Percentiles rank a stretch among this genome's conserved stretches.
phyloP scores from a whole-genome alignment of 1,140 invertebrate genomes.

The Tetramorium parvispinum region DNA sequence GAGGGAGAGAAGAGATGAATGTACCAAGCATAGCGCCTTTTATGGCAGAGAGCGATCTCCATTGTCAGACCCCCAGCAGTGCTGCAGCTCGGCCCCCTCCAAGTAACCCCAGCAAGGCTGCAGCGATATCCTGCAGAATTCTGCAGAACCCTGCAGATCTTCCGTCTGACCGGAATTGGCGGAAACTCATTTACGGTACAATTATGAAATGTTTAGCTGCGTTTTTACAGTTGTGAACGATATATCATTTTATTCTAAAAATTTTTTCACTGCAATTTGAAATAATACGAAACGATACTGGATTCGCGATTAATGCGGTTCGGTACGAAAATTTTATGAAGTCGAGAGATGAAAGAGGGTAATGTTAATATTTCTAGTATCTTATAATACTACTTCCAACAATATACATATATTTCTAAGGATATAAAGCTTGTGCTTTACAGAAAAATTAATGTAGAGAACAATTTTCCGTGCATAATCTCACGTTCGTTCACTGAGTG shows the following conservation, averaged over 20 bases:
- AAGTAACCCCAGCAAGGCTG: slow-evolving; percentile 51
- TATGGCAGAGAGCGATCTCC: slow-evolving; percentile 73
- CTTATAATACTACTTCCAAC: slow-evolving; percentile 17
- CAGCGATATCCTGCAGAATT: slow-evolving; percentile 68
- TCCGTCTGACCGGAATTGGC: slow-evolving; percentile 20
- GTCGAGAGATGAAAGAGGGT: not conserved
- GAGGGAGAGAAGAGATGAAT: slow-evolving; percentile 53
- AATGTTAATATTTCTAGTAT: slow-evolving; percentile 23
- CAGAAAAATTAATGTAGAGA: not conserved
- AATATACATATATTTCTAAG: not conserved
- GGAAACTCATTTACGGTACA: slow-evolving; percentile 21
- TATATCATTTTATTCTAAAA: not conserved
- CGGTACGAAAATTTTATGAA: slow-evolving; percentile 2
- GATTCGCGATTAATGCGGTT: not conserved
- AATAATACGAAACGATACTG: not conserved
- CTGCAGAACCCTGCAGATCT: slow-evolving; percentile 61
- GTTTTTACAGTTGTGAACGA: not conserved
- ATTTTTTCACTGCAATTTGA: not conserved
- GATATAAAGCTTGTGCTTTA: slow-evolving; percentile 8
- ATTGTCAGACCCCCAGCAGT: slow-evolving; percentile 84
- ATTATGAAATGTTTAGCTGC: not conserved
- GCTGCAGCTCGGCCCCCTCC: slow-evolving; percentile 76
- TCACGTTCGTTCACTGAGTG: not conserved
- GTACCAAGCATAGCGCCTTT: slow-evolving; percentile 64
- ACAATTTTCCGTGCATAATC: slow-evolving; percentile 4